phyloP scores from a whole-genome alignment of 2,113 vertebrate genomes.

The Cephalopterus ornatus region DNA sequence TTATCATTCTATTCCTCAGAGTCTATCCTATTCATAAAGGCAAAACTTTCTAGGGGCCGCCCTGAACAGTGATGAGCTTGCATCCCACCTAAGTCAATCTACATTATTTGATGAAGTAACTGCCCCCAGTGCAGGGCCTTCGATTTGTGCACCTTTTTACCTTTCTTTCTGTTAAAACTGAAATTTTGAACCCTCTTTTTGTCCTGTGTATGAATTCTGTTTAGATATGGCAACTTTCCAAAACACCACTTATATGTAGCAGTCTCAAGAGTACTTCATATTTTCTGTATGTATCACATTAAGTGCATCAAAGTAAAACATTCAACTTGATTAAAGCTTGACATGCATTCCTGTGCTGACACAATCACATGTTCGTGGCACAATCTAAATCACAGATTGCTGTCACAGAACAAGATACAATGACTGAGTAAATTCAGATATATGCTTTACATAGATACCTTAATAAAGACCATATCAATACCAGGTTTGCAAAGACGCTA shows the following conservation, averaged over 20 bases:
- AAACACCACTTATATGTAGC: not conserved
- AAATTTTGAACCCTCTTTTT: not conserved
- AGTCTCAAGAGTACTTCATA: not conserved
- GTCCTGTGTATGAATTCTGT: not conserved
- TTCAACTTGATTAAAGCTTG: not conserved
- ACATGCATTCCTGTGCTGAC: not conserved
- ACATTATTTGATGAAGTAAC: not conserved
- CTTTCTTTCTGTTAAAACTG: not conserved
- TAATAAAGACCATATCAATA: not conserved
- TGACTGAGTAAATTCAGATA: not conserved
- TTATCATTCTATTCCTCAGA: not conserved
- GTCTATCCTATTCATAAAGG: not conserved
- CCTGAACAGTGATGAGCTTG: not conserved
- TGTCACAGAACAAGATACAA: not conserved
- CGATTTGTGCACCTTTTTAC: not conserved
- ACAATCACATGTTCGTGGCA: not conserved
- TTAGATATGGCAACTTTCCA: not conserved
- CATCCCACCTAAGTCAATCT: not conserved
- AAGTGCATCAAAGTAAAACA: not conserved
- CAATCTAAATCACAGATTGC: not conserved
- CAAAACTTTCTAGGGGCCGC: not conserved
- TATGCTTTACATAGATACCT: not conserved
- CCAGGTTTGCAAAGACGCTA: not conserved
- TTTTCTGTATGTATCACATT: not conserved
- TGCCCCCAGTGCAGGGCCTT: not conserved